These are phyloP conservation scores for Linnaemya tessellans DNA, from an alignment of 2,888 invertebrate species.

Conservation along the genomic window DNA sequence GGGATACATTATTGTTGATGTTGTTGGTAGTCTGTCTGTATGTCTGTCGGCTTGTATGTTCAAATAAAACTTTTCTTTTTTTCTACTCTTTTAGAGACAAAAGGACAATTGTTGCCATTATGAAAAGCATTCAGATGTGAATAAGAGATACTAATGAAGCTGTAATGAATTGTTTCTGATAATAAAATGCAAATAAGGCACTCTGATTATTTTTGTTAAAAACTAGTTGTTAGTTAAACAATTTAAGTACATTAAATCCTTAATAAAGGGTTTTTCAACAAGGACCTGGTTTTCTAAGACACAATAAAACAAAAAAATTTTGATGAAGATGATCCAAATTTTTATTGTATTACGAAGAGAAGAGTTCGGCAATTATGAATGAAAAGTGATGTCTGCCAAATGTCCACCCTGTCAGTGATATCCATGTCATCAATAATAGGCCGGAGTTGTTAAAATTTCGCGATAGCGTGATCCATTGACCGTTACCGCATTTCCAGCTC, in stretches of 20 bases:
- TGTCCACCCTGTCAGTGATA: no score
- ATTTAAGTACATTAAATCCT: not conserved
- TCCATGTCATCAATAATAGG: no score
- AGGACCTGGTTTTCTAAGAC: no score
- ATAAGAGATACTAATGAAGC: constrained; percentile 64
- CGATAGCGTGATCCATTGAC: no score
- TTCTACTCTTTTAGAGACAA: constrained; percentile 19
- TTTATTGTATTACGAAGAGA: no score
- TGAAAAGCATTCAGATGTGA: constrained; percentile 58
- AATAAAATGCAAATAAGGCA: constrained; percentile 38
- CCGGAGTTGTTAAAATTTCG: no score
- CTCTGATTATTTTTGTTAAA: constrained; percentile 14
- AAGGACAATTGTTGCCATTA: constrained; percentile 33
- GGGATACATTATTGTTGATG: constrained; percentile 29
- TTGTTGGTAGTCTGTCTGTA: not conserved
- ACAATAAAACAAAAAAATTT: no score
- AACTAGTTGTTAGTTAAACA: not conserved
- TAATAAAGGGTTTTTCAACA: no score
- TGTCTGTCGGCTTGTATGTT: constrained; percentile 8
- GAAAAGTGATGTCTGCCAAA: no score
- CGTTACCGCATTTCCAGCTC: no score
- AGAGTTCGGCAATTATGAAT: no score
- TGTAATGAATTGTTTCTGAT: constrained; percentile 54
- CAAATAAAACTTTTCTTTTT: constrained; percentile 31
- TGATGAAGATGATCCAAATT: no score